Evolutionary conservation across 2,888 invertebrate genomes (phyloP).

Genomic region (Drosophila diplacantha): DNA sequence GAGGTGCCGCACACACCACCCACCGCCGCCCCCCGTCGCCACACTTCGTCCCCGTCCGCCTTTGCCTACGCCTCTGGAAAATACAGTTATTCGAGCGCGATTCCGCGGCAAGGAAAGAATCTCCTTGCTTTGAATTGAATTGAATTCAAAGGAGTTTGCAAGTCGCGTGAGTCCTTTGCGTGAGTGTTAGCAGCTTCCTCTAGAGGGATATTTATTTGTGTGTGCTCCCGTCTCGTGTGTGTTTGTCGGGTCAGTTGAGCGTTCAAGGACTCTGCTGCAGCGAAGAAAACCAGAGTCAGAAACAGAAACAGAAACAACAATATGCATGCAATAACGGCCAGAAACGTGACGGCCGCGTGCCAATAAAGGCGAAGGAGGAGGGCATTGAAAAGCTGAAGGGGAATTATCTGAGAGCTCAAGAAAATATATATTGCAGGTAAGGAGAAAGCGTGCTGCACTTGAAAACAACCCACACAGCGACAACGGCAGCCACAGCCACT

Average conservation of each 20-base stretch:
- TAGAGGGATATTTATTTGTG: slow-evolving; percentile 21
- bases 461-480: slow-evolving; percentile 46
- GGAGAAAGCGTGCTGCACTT: slow-evolving; percentile 59
- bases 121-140: slow-evolving; percentile 13
- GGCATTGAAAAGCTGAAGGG: slow-evolving; percentile 26
- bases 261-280: slow-evolving; percentile 65
- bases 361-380: slow-evolving; percentile 33
- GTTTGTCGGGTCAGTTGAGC: slow-evolving; percentile 73
- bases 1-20: slow-evolving; percentile 35
- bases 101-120: slow-evolving; percentile 12
- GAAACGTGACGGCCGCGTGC: slow-evolving; percentile 38
- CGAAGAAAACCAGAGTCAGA: slow-evolving; percentile 25
- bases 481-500: background rate
- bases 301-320: slow-evolving; percentile 34
- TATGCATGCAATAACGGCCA: slow-evolving; percentile 47
- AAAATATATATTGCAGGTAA: slow-evolving; percentile 56
- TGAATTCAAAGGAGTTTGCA: slow-evolving; percentile 18
- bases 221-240: slow-evolving; percentile 15
- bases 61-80: slow-evolving; percentile 25
- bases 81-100: slow-evolving; percentile 34
- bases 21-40: slow-evolving; percentile 8
- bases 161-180: slow-evolving; percentile 51
- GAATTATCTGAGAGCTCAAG: slow-evolving; percentile 28
- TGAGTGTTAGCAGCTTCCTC: slow-evolving; percentile 37
- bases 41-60: slow-evolving; percentile 7